Percentiles rank a stretch among this genome's conserved stretches.
Evolutionary conservation across 2,888 invertebrate genomes (phyloP).

Genomic region (Willowsia nigromaculata): DNA sequence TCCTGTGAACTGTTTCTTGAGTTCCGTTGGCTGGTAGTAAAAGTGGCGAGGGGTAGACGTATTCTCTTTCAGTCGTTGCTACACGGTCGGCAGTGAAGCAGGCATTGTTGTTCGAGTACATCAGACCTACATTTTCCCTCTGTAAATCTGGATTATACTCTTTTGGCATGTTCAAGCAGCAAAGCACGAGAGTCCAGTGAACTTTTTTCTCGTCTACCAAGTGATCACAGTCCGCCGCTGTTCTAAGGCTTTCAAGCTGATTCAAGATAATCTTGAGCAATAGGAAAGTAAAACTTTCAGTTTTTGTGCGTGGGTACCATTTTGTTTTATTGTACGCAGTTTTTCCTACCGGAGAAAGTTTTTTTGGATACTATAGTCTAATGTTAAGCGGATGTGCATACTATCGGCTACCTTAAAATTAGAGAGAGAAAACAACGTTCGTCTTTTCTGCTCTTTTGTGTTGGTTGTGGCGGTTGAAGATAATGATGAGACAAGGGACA

Average conservation of each 20-base stretch:
- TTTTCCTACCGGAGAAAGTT: background rate
- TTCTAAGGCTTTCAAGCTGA: background rate
- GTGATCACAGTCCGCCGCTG: background rate
- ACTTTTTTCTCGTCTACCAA: background rate
- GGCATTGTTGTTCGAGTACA: background rate
- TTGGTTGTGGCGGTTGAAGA: background rate
- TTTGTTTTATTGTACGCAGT: constrained; percentile 10
- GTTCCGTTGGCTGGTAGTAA: background rate
- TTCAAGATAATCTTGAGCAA: background rate
- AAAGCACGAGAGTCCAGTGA: constrained; percentile 1
- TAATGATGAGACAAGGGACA: constrained; percentile 20
- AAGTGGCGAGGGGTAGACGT: constrained; percentile 36
- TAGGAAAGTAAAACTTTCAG: background rate
- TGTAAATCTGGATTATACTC: background rate
- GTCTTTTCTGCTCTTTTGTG: too few relatives aligned
- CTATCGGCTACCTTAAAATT: background rate
- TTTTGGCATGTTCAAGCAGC: background rate
- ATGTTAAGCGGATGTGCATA: background rate
- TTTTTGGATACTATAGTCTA: background rate
- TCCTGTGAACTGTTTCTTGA: background rate
- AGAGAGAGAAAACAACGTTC: background rate
- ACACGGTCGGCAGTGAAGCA: constrained; percentile 43
- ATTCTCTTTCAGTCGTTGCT: constrained; percentile 38
- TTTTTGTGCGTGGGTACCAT: background rate
- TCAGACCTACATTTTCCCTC: background rate